A percentile compares a stretch with the other conserved stretches of the same genome.
phyloP scores from a whole-genome alignment of 2,113 vertebrate genomes.

The Dendropsophus ebraccatus region DNA sequence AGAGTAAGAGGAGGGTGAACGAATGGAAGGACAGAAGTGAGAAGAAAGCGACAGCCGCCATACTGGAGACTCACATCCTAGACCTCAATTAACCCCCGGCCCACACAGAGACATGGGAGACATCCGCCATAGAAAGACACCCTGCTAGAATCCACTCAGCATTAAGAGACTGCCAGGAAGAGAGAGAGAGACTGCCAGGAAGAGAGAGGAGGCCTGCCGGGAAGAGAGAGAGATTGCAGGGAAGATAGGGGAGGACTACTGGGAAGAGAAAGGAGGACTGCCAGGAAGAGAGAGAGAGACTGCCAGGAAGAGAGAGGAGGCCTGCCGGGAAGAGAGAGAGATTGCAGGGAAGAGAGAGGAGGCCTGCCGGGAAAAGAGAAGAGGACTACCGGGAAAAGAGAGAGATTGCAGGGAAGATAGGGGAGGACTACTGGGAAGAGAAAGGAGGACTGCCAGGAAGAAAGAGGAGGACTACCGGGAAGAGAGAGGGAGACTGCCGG shows the following conservation, averaged over 20 bases:
- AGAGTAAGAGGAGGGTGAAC: background rate
- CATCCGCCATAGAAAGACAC: background rate
- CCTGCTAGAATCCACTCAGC: background rate
- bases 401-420: too few species aligned
- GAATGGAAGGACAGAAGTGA: too few species aligned
- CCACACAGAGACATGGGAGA: slow-evolving; percentile 11
- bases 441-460: background rate
- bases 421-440: background rate
- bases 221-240: too few species aligned
- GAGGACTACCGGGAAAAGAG: too few species aligned
- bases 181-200: background rate
- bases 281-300: background rate
- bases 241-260: too few species aligned
- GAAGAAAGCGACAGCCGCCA: slow-evolving; percentile 2
- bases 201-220: background rate
- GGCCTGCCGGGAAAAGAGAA: too few species aligned
- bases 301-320: too few species aligned
- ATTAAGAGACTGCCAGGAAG: background rate
- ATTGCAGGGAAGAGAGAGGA: too few species aligned
- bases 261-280: background rate
- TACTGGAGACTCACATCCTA: background rate
- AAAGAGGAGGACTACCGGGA: background rate
- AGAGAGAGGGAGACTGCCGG: too few species aligned
- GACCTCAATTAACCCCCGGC: slow-evolving; percentile 51
- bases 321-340: too few species aligned